Percentiles rank a stretch among this genome's conserved stretches.
Evolutionary conservation across 2,113 vertebrate genomes (phyloP).

Genomic region (Catharus bicknelli): DNA sequence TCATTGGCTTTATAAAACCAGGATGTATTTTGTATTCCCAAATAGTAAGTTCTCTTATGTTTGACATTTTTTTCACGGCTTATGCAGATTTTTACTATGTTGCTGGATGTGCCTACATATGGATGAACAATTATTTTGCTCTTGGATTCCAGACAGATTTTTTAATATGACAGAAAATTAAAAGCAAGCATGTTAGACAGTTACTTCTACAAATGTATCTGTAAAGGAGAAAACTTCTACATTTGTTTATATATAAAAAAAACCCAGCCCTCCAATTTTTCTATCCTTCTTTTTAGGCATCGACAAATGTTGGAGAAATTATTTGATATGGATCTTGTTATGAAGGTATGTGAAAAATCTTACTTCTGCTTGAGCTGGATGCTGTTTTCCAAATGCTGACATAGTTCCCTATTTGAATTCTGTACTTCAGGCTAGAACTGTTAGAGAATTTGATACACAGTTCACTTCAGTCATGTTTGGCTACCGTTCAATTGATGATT

Average conservation of each 20-base stretch:
- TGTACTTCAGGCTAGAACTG: constrained; percentile 87
- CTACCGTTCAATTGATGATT: constrained; percentile 93
- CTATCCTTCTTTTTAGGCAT: constrained; percentile 79
- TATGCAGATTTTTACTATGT: background rate
- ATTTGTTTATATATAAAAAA: background rate
- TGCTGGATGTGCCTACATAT: background rate
- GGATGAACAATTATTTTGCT: background rate
- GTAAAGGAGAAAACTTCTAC: background rate
- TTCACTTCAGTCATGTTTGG: constrained; percentile 98
- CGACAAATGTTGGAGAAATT: constrained; percentile 90
- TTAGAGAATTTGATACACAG: constrained; percentile 94
- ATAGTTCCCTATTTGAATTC: constrained; percentile 37
- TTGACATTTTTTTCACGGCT: background rate
- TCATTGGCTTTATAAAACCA: background rate
- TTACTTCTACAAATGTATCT: background rate
- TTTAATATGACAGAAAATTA: background rate
- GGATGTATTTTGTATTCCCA: background rate
- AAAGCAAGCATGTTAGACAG: background rate
- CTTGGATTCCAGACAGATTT: background rate
- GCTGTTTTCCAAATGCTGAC: constrained; percentile 10
- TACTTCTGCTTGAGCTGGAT: constrained; percentile 15
- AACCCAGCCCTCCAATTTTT: background rate
- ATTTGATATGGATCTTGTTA: constrained; percentile 93
- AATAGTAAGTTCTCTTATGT: background rate
- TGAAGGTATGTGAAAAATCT: constrained; percentile 85